A percentile compares a stretch with the other conserved stretches of the same genome.
Conservation (phyloP, 2,797 vertebrate species). For the Sebastes steindachneri region DNA sequence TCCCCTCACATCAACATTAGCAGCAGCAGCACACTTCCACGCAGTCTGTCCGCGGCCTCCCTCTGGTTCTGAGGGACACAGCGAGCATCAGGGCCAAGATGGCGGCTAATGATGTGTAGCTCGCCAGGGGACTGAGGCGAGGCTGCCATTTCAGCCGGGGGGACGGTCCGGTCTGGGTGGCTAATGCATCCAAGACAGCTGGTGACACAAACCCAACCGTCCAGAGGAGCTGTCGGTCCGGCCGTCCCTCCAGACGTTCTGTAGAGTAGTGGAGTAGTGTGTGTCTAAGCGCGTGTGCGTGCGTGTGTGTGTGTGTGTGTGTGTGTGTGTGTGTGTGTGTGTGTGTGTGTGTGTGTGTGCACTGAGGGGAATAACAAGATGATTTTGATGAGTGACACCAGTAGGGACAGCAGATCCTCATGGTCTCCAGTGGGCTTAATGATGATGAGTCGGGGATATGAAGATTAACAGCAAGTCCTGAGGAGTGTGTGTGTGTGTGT, state of each 20-base stretch:
- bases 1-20: neutral
- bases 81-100: conserved; percentile 42
- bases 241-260: neutral
- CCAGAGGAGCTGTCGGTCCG: neutral
- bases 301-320: neutral
- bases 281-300: neutral
- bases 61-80: conserved; percentile 12
- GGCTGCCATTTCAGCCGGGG: conserved; percentile 28
- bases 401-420: neutral
- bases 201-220: conserved; percentile 25
- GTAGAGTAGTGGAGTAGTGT: neutral
- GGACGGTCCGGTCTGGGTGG: neutral
- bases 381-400: conserved; percentile 7
- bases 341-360: neutral
- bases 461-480: conserved; percentile 16
- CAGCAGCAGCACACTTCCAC: neutral
- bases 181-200: conserved; percentile 47
- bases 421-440: conserved; percentile 1
- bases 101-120: conserved; percentile 44
- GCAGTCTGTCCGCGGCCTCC: neutral
- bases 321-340: neutral
- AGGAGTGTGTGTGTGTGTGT: conserved; percentile 7
- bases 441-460: conserved; percentile 16
- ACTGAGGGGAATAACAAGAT: neutral
- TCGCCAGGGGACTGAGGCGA: conserved; percentile 29